Evolutionary conservation across 2,888 invertebrate genomes (phyloP), one percentile per base, ranked within the genome.

Genomic region (Tetropium fuscum): DNA sequence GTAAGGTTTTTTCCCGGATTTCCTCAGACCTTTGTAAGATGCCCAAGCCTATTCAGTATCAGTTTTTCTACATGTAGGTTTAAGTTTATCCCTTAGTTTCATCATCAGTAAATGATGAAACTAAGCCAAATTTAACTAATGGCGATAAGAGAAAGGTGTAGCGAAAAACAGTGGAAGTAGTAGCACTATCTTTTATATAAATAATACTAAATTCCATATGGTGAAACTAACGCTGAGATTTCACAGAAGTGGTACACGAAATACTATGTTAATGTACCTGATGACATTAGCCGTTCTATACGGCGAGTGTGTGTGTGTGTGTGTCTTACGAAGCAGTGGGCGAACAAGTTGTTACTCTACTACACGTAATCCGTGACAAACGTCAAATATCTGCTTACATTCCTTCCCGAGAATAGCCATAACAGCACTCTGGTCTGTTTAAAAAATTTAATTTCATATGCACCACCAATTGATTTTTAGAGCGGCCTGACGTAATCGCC

Each of bases 311-410:
- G 27, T 27, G 27, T 15, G 36, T 56, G 19, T 47, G 45, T 44
- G 38, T 53, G 48, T 30, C 27, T 30, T 32, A 30, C 7, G 45
- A 58, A 59, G n/a, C 15, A 53, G 66, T 66, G 62, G 66, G 66
- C 64, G 66, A 63, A 66, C 66, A 44, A 63, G 66, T 66, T 64
- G 62, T 55, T 60, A 57, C 43, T 60, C 51, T 43, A 48, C 41
- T 49, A 48, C 48, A 49, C 49, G 40, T 51, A 57, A 60, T 64
- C 58, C 66, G 60, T 68, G 66, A 61, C 64, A 45, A 61, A 58
- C 44, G 53, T 49, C 55, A 47, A 56, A 61, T 64, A 61, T 66
- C 58, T 55, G 45, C 55, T n/a, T 38, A 45, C 63, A 66, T 66
- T 68, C 63, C 56, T 59, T 25, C 38, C 34, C 38, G 34, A 43